These are phyloP conservation scores for Panopea generosa DNA, from an alignment of 2,888 invertebrate genomes.

Conservation along the genomic window DNA sequence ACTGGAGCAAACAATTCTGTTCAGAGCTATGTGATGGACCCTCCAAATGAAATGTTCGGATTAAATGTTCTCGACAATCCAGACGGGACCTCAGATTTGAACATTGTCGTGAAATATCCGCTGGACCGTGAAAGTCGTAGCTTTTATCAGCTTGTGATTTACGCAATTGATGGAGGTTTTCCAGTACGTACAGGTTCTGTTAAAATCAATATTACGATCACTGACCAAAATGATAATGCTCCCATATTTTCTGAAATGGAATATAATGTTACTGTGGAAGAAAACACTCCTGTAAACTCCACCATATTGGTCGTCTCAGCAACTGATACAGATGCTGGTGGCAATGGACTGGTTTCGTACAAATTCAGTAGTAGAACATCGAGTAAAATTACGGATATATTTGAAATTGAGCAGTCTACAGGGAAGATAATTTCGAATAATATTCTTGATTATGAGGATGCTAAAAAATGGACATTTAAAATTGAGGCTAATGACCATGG, in stretches of 20 bases:
- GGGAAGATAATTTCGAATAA: slow-evolving; percentile 93
- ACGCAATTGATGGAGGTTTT: slow-evolving; percentile 77
- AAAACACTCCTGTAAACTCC: slow-evolving; percentile 68
- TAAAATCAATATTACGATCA: slow-evolving; percentile 76
- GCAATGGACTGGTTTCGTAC: slow-evolving; percentile 88
- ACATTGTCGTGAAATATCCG: slow-evolving; percentile 73
- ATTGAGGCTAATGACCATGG: slow-evolving; percentile 84
- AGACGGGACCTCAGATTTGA: slow-evolving; percentile 73
- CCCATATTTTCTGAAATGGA: slow-evolving; percentile 70
- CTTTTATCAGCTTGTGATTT: slow-evolving; percentile 74
- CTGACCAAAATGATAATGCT: slow-evolving; percentile 77
- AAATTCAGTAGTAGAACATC: slow-evolving; percentile 78
- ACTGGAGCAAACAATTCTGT: slow-evolving; percentile 74
- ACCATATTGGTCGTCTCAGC: slow-evolving; percentile 88
- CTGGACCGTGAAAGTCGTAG: slow-evolving; percentile 76
- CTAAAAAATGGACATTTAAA: slow-evolving; percentile 89
- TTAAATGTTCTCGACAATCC: slow-evolving; percentile 67
- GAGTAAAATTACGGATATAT: slow-evolving; percentile 68
- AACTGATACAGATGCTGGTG: slow-evolving; percentile 93
- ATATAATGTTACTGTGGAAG: slow-evolving; percentile 72
- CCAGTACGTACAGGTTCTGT: slow-evolving; percentile 74
- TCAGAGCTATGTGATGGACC: slow-evolving; percentile 70
- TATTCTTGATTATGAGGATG: slow-evolving; percentile 93
- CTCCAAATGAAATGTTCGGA: slow-evolving; percentile 73
- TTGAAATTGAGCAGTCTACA: slow-evolving; percentile 92